Percentiles rank a stretch among this genome's conserved stretches.
Conservation (phyloP, 2,888 invertebrate species). For the Cerastis leucographa region DNA sequence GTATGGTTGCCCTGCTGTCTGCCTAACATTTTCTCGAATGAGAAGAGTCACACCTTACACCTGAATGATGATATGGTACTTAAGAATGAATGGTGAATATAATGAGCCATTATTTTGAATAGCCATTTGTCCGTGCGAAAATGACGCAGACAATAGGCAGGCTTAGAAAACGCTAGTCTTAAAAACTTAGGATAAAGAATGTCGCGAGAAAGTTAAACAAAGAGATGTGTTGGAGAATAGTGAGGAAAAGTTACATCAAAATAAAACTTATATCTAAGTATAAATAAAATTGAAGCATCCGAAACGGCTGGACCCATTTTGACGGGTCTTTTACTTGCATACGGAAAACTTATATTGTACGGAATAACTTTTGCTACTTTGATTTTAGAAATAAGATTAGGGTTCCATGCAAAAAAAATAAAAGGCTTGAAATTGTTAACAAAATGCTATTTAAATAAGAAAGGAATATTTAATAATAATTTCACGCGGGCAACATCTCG, state of each 20-base stretch:
- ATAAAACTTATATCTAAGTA: not conserved
- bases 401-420: no score
- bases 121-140: slow-evolving; percentile 17
- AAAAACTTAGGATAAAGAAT: not conserved
- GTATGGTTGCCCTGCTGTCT: not conserved
- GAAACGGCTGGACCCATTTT: no score
- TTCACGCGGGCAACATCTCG: no score
- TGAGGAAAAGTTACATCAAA: not conserved
- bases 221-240: not conserved
- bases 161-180: not conserved
- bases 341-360: no score
- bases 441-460: no score
- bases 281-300: no score
- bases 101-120: slow-evolving; percentile 28
- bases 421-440: no score
- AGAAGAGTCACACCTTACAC: not conserved
- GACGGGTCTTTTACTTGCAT: no score
- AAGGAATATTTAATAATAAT: no score
- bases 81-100: no score
- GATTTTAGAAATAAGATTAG: no score
- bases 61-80: not conserved
- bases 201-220: not conserved
- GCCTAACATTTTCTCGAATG: not conserved
- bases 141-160: slow-evolving; percentile 3
- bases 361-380: no score